phyloP scores from a whole-genome alignment of 30 jellyfish, hydroid and myxozoan species.

The Hydractinia symbiolongicarpus region DNA sequence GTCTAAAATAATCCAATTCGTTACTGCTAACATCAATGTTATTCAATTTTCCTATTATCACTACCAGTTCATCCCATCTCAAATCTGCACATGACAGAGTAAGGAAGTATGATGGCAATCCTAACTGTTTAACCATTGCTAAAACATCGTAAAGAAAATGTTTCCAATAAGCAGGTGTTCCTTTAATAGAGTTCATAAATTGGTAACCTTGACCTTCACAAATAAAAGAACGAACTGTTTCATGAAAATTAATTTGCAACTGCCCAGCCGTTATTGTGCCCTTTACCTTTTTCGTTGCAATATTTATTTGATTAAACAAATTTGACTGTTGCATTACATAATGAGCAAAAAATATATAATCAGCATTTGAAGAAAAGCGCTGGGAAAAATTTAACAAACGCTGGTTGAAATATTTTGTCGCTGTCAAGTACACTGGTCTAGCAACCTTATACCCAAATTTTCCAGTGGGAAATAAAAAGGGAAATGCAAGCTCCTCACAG shows the following conservation, averaged over 20 bases:
- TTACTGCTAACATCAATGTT: constrained; percentile 7
- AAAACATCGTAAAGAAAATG: constrained; percentile 29
- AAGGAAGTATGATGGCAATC: constrained; percentile 33
- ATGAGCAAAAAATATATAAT: constrained; percentile 34
- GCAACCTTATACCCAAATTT: constrained; percentile 40
- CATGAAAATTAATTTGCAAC: constrained; percentile 18
- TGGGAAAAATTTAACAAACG: constrained; percentile 26
- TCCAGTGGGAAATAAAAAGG: constrained; percentile 32
- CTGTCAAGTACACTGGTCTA: too few species aligned
- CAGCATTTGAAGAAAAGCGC: constrained; percentile 21
- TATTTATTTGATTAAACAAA: constrained; percentile 16
- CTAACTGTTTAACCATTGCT: constrained; percentile 47
- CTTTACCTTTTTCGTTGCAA: constrained; percentile 17
- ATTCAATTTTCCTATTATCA: constrained; percentile 13
- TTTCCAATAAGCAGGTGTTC: constrained; percentile 47
- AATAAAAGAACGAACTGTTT: constrained; percentile 13
- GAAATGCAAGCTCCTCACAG: constrained; percentile 19
- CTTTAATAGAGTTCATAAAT: constrained; percentile 29
- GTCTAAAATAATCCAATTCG: constrained; percentile 11
- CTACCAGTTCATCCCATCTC: constrained; percentile 33
- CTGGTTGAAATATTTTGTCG: constrained; percentile 25
- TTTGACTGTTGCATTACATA: constrained; percentile 22
- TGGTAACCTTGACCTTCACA: constrained; percentile 14
- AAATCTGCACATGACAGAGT: constrained; percentile 40
- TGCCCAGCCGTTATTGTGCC: constrained; percentile 21